Conservation (phyloP, 2,797 vertebrate genomes). For the Ctenopoma multispine region DNA sequence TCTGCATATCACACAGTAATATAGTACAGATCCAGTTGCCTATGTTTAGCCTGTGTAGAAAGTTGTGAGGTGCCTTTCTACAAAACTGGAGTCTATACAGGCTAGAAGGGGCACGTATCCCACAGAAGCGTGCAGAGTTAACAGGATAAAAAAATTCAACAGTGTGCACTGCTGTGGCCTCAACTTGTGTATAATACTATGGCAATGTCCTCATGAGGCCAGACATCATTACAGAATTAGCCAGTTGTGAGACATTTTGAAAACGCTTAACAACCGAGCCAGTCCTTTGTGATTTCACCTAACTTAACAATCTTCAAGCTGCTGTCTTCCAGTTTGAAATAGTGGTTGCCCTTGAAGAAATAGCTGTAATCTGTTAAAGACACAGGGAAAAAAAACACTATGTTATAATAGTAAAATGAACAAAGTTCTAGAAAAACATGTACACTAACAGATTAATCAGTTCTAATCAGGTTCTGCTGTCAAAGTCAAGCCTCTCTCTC, state of each 20-base stretch:
- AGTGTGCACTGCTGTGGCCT: slow-evolving; percentile 72
- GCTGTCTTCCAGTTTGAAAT: slow-evolving; percentile 95
- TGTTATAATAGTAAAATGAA: slow-evolving; percentile 19
- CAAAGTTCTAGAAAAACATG: not conserved
- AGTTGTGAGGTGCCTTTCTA: slow-evolving; percentile 62
- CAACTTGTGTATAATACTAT: slow-evolving; percentile 74
- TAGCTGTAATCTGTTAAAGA: slow-evolving; percentile 91
- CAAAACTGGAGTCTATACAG: slow-evolving; percentile 75
- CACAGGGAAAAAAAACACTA: slow-evolving; percentile 1
- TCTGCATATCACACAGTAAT: slow-evolving; percentile 74
- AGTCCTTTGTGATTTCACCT: slow-evolving; percentile 95
- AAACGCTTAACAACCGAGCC: slow-evolving; percentile 92
- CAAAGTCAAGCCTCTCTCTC: slow-evolving; percentile 33
- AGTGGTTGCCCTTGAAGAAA: slow-evolving; percentile 97
- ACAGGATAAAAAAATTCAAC: slow-evolving; percentile 76
- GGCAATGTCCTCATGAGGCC: slow-evolving; percentile 63
- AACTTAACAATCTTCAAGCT: slow-evolving; percentile 97
- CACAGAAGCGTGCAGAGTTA: slow-evolving; percentile 80
- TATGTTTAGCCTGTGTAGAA: slow-evolving; percentile 63
- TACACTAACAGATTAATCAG: slow-evolving; percentile 1
- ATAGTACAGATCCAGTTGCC: slow-evolving; percentile 76
- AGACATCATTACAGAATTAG: slow-evolving; percentile 58
- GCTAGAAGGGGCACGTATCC: slow-evolving; percentile 67
- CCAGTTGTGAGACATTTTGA: slow-evolving; percentile 49
- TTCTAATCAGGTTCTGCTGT: slow-evolving; percentile 19